phyloP scores from a whole-genome alignment of 1,140 invertebrate species.

The Drosophila mayri region DNA sequence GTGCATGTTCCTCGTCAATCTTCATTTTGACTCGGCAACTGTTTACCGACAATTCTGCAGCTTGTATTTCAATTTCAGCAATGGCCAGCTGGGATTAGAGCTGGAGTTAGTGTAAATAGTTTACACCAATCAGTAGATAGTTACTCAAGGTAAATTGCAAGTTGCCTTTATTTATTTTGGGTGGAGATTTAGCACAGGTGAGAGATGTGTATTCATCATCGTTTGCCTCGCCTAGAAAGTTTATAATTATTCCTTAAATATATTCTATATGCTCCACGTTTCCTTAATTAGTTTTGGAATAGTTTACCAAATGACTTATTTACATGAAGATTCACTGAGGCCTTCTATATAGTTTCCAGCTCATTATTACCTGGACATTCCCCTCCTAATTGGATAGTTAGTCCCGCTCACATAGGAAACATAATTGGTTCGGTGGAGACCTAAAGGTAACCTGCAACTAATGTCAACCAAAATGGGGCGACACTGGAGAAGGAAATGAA shows the following conservation, averaged over 20 bases:
- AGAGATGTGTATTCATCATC: neutral
- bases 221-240: neutral
- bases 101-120: constrained; percentile 5
- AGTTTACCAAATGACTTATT: constrained; percentile 16
- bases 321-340: constrained; percentile 3
- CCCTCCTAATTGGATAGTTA: constrained; percentile 48
- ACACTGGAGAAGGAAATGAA: constrained; percentile 47
- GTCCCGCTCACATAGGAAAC: neutral
- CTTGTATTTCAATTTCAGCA: constrained; percentile 44
- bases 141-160: constrained; percentile 9
- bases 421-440: constrained; percentile 39
- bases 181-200: too few species aligned
- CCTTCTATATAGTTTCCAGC: neutral
- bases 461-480: constrained; percentile 47
- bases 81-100: constrained; percentile 40
- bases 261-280: neutral
- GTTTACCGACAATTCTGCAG: constrained; percentile 31
- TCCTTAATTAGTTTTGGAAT: constrained; percentile 2
- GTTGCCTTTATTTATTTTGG: neutral
- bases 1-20: constrained; percentile 46
- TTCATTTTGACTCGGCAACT: constrained; percentile 39
- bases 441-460: constrained; percentile 58
- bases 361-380: constrained; percentile 29
- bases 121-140: constrained; percentile 13
- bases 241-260: neutral